Conservation (phyloP, 2,797 vertebrate species). For the Gallirallus australis region DNA sequence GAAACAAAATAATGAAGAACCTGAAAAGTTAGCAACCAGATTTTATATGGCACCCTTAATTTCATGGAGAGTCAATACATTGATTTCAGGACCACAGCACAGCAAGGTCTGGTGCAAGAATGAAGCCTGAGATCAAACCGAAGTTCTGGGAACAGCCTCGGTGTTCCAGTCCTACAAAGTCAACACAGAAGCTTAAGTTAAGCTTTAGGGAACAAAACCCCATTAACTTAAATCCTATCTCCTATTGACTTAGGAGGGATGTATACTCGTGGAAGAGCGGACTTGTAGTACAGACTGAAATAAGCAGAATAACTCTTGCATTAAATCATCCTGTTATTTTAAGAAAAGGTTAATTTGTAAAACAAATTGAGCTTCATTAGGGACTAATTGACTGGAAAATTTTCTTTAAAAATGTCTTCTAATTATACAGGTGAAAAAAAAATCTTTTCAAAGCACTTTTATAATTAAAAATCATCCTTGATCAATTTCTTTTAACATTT, state of each 20-base stretch:
- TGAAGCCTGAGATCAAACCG: not conserved
- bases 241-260: not conserved
- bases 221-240: not conserved
- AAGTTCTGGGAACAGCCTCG: not conserved
- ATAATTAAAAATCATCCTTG: constrained; percentile 58
- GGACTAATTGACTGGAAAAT: constrained; percentile 66
- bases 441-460: constrained; percentile 45
- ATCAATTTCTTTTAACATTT: constrained; percentile 61
- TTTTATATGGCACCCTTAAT: not conserved
- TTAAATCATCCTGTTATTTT: constrained; percentile 68
- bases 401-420: constrained; percentile 63
- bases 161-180: not conserved
- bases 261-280: not conserved
- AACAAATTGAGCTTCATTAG: constrained; percentile 70
- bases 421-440: constrained; percentile 66
- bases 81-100: not conserved
- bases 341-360: constrained; percentile 70
- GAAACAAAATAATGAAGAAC: not conserved
- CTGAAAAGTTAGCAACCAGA: not conserved
- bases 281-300: not conserved
- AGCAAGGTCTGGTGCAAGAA: not conserved
- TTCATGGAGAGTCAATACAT: not conserved
- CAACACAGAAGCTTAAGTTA: not conserved
- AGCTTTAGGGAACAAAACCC: not conserved
- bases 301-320: constrained; percentile 47